Evolutionary conservation across 2,888 invertebrate species (phyloP).

Genomic region (Machimus atricapillus): DNA sequence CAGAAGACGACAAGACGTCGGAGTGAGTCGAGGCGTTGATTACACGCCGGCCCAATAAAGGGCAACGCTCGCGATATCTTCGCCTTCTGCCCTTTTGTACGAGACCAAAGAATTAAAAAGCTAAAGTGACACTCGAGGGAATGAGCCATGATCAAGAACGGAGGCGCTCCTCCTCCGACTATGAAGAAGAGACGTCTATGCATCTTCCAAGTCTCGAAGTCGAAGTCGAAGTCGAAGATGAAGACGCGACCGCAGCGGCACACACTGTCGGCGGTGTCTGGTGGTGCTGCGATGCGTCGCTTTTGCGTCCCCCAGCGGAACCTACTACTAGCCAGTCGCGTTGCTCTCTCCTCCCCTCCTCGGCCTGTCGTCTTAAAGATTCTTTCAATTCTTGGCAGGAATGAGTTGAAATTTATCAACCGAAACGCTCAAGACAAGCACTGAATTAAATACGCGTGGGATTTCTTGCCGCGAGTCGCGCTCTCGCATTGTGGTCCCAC

Average conservation of each 20-base stretch:
- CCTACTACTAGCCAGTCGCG: background rate
- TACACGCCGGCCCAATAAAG: slow-evolving; percentile 22
- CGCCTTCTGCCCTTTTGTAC: slow-evolving; percentile 21
- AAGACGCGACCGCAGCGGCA: slow-evolving; percentile 21
- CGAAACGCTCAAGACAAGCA: slow-evolving; percentile 33
- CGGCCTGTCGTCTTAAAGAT: background rate
- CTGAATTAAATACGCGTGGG: slow-evolving; percentile 37
- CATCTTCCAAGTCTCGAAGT: background rate
- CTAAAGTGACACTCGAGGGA: slow-evolving; percentile 36
- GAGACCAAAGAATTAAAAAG: slow-evolving; percentile 30
- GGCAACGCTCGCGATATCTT: slow-evolving; percentile 31
- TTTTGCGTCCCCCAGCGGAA: background rate
- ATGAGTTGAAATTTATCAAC: slow-evolving; percentile 33
- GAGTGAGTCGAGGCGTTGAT: slow-evolving; percentile 17
- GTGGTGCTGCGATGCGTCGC: background rate
- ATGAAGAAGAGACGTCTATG: background rate
- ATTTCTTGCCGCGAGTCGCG: background rate
- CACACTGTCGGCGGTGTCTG: background rate
- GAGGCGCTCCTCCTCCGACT: background rate
- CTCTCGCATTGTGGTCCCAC: slow-evolving; percentile 3
- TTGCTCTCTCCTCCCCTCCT: background rate
- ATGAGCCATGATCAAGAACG: slow-evolving; percentile 15
- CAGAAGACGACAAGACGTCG: background rate
- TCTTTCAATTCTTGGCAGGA: slow-evolving; percentile 16
- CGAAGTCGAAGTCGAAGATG: background rate